Evolutionary conservation across 2,797 vertebrate genomes (phyloP).

Genomic region (Vespertilio murinus): DNA sequence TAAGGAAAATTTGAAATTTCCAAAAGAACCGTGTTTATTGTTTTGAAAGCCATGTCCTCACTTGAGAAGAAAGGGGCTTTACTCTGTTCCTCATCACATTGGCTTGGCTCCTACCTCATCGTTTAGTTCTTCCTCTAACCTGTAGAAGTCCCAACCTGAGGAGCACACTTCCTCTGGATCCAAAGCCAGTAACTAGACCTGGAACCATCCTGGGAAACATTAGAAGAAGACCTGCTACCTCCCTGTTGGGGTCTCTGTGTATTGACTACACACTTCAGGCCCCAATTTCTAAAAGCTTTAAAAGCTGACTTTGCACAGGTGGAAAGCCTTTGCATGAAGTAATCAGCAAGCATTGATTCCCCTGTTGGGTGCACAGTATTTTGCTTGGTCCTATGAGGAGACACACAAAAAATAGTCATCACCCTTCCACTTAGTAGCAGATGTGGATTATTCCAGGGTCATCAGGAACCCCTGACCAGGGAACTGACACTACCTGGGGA

Average conservation of each 20-base stretch:
- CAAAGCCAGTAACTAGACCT: background rate
- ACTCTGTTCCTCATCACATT: background rate
- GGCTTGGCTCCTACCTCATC: background rate
- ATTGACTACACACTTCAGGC: background rate
- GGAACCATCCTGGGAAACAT: background rate
- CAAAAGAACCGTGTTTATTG: background rate
- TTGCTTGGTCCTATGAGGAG: background rate
- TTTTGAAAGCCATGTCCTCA: background rate
- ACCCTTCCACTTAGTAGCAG: background rate
- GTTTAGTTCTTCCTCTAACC: background rate
- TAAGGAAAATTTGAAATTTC: constrained; percentile 57
- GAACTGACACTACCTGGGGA: background rate
- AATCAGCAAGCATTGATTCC: rapidly evolving
- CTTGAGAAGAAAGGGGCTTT: background rate
- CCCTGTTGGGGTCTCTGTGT: background rate
- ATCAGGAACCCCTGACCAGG: background rate
- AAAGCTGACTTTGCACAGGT: background rate
- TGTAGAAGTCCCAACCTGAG: background rate
- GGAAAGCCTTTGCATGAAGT: background rate
- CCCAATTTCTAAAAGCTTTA: background rate
- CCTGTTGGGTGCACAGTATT: background rate
- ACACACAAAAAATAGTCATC: background rate
- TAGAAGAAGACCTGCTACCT: background rate
- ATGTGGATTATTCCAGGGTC: background rate
- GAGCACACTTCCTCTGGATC: background rate